Base-by-base conservation (phyloP, 37 sponge, comb jelly and placozoan species). In the Petrosia ficiformis region DNA sequence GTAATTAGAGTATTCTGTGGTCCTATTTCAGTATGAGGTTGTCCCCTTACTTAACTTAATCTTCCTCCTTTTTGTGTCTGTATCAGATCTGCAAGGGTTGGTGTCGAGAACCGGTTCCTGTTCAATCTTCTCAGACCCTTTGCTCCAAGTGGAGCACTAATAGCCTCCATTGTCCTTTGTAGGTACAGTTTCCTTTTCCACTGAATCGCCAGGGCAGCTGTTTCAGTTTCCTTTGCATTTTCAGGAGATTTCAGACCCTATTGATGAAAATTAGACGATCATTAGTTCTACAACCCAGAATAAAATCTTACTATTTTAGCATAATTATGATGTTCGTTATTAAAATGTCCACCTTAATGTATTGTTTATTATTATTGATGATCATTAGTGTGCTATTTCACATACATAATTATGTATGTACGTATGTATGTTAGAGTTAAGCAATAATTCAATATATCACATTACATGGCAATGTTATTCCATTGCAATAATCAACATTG, bases 101-200 rank as follows among this genome's bases (percentile, higher is more conserved):
- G 16, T 48, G 54, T 48, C 10, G 54, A 48, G 10, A 16, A 48
- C 10, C 54, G 54, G 16, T 16, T 63, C 57, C 65, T 78, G 67
- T 83, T 79, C 52, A 94, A 24, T 52, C 68, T 81, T 58, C 95
- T 77, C 59, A 94, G 82, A 38, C 95, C 95, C 35, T 74, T 64
- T 11, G 80, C 57, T 28, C 81, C 84, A 14, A 42, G 44, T 22
- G 85, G 92, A 28, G 95, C 92, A 56, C 34, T 43, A 52, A 87
- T 44, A 10, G 80, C 42, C 77, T 90, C 95, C 74, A 83, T 29
- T 36, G 77, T 77, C 14, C 95, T 75, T 36, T 87, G 89, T 39
- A 77, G 76, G 52, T 84, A 76, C n/a, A 94, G 68, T 75, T 84
- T 83, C 30, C 70, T 52, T 78, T 90, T 90, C 92, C 95, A 94